Percentiles rank a stretch among this genome's conserved stretches.
phyloP scores from a whole-genome alignment of 1,140 invertebrate genomes.

The Whitmania pigra region DNA sequence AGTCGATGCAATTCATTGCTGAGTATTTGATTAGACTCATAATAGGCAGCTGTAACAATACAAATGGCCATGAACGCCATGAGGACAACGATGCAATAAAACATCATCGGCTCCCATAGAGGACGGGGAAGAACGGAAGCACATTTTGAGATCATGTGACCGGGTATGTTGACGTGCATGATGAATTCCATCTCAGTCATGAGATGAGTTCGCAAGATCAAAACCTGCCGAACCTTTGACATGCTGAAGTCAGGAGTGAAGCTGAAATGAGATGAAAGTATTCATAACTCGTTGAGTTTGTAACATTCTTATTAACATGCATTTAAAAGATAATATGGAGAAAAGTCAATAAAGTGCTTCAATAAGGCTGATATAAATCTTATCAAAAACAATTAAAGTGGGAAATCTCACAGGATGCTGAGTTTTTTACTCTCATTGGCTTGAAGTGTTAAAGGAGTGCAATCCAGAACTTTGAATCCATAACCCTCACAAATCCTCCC shows the following conservation, averaged over 20 bases:
- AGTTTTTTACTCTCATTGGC: slow-evolving; percentile 73
- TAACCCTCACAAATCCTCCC: slow-evolving; percentile 65
- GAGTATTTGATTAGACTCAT: slow-evolving; percentile 61
- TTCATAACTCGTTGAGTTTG: background rate
- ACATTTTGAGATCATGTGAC: slow-evolving; percentile 61
- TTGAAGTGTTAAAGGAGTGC: slow-evolving; percentile 61
- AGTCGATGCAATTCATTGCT: slow-evolving; percentile 37
- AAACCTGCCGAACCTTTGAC: slow-evolving; percentile 55
- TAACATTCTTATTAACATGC: background rate
- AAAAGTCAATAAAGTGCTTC: background rate
- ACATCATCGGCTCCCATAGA: slow-evolving; percentile 61
- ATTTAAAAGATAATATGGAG: background rate
- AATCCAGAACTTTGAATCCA: slow-evolving; percentile 73
- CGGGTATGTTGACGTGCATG: slow-evolving; percentile 65
- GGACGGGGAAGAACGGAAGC: slow-evolving; percentile 60
- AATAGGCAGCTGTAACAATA: slow-evolving; percentile 55
- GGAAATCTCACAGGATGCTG: slow-evolving; percentile 56
- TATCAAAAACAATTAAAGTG: background rate
- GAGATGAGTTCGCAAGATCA: slow-evolving; percentile 48
- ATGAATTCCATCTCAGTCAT: slow-evolving; percentile 55
- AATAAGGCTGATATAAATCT: background rate
- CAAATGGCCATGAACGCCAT: slow-evolving; percentile 55
- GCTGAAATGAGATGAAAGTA: slow-evolving; percentile 33
- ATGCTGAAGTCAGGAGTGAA: slow-evolving; percentile 87
- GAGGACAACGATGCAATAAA: slow-evolving; percentile 54